phyloP scores from a whole-genome alignment of 2,888 invertebrate genomes.

The Rotaria sp. region DNA sequence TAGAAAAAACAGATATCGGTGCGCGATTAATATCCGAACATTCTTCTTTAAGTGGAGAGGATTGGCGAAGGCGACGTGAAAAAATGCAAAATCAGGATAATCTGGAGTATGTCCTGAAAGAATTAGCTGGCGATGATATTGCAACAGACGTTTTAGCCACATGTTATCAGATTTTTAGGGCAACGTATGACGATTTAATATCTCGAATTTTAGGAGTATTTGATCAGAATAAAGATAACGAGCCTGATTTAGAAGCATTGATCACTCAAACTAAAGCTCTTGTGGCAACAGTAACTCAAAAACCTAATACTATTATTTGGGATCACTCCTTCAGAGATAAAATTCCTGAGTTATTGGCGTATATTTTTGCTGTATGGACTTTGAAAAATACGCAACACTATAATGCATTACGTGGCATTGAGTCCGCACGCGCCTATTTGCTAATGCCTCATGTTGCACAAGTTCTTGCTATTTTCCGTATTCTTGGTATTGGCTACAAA shows the following conservation, averaged over 20 bases:
- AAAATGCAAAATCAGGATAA: conserved; percentile 27
- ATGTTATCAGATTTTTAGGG: neutral
- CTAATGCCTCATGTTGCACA: conserved; percentile 21
- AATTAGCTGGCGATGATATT: neutral
- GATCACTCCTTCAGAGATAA: neutral
- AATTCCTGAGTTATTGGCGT: neutral
- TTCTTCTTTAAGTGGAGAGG: neutral
- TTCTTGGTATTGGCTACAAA: conserved; percentile 12
- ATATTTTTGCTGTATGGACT: conserved; percentile 32
- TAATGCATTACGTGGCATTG: neutral
- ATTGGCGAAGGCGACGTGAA: neutral
- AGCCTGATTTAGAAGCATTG: neutral
- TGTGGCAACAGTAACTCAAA: neutral
- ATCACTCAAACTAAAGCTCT: neutral
- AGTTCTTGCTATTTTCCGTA: conserved; percentile 21
- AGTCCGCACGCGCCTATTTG: neutral
- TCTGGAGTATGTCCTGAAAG: neutral
- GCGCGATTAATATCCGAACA: neutral
- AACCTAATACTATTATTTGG: neutral
- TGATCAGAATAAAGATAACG: neutral
- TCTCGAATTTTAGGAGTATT: neutral
- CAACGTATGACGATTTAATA: neutral
- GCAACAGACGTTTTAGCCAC: neutral
- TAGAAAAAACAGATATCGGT: neutral
- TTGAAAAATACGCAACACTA: conserved; percentile 15